phyloP scores from a whole-genome alignment of 2,888 invertebrate genomes.

The Pyrochroa serraticornis region DNA sequence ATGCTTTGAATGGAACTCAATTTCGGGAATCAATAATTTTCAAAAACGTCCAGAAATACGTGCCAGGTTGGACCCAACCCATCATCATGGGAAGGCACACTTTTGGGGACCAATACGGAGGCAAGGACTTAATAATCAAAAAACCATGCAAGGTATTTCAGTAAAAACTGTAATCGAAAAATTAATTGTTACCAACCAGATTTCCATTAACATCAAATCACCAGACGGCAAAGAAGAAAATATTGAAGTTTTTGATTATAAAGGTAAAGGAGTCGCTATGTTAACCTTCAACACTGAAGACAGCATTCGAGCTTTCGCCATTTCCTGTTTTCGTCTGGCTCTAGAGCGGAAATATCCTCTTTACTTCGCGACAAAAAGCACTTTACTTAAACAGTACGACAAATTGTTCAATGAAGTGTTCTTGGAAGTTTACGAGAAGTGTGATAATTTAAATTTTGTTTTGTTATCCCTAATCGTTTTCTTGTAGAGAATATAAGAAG shows the following conservation, averaged over 20 bases:
- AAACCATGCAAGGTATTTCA: constrained; percentile 19
- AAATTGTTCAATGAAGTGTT: constrained; percentile 89
- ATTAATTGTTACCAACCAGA: constrained; percentile 3
- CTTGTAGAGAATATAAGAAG: constrained; percentile 68
- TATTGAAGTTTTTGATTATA: constrained; percentile 68
- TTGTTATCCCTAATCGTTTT: constrained; percentile 6
- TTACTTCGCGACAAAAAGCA: constrained; percentile 86
- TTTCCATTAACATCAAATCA: constrained; percentile 57
- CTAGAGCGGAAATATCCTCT: constrained; percentile 82
- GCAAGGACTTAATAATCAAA: constrained; percentile 72
- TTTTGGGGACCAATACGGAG: constrained; percentile 86
- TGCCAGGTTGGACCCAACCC: constrained; percentile 82
- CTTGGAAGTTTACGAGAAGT: constrained; percentile 80
- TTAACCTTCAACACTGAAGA: constrained; percentile 89
- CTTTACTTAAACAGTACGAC: constrained; percentile 83
- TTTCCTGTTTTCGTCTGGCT: constrained; percentile 84
- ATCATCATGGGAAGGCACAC: constrained; percentile 88
- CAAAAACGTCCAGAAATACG: constrained; percentile 77
- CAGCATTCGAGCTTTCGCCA: constrained; percentile 80
- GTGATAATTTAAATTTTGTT: constrained; percentile 1
- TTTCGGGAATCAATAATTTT: constrained; percentile 87
- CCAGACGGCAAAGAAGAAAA: constrained; percentile 66
- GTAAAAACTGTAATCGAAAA: not conserved
- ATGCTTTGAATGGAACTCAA: constrained; percentile 85
- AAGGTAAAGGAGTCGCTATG: constrained; percentile 73